phyloP scores from a whole-genome alignment of 37 sponge, comb jelly and placozoan species.

The Ephydatia muelleri region DNA sequence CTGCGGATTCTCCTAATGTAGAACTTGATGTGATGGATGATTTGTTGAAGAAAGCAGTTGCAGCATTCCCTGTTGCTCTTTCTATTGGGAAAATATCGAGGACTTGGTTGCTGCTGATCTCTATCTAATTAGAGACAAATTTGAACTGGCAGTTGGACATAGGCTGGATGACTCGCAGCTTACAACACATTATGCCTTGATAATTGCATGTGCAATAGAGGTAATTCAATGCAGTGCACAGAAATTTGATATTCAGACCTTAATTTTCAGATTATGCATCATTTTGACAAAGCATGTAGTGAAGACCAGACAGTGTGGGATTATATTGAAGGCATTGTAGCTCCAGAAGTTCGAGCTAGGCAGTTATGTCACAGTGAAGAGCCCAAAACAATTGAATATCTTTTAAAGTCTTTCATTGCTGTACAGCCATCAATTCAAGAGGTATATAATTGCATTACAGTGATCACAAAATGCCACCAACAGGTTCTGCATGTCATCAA shows the following conservation, averaged over 20 bases:
- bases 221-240: neutral
- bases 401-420: neutral
- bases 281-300: too few relatives aligned
- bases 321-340: neutral
- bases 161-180: neutral
- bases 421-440: neutral
- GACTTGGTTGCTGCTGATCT: neutral
- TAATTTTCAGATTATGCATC: too few relatives aligned
- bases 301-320: too few relatives aligned
- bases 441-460: neutral
- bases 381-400: neutral
- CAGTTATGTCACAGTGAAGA: neutral
- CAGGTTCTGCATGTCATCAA: neutral
- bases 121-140: neutral
- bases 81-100: neutral
- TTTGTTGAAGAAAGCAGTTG: neutral
- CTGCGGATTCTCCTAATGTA: neutral
- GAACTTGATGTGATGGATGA: neutral
- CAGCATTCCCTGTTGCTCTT: constrained; percentile 2
- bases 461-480: too few relatives aligned
- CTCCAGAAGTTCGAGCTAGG: neutral
- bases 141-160: neutral
- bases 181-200: neutral
- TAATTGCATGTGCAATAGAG: neutral
- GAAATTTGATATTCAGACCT: neutral